Base-by-base conservation (phyloP, 2,113 vertebrate species). In the Lepidothrix coronata region DNA sequence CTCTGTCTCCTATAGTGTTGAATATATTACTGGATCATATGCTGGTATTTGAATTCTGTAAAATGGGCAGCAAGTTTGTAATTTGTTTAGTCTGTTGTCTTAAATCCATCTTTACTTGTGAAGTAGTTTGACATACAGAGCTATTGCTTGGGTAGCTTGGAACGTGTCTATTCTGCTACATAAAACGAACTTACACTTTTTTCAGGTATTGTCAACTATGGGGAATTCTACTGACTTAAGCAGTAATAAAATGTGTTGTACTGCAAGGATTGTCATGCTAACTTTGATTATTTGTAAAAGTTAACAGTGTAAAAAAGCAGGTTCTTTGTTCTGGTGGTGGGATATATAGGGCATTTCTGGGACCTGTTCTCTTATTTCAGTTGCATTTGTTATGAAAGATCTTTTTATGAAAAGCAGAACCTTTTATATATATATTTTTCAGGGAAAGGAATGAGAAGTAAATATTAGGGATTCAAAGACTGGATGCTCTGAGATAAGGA, bases 101-200 rank as follows among this genome's bases (percentile, higher is more conserved):
- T 41, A 41, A 41, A 16, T 70, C 89, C 12, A 54, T 83, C n/a
- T 68, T 0, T 0, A 27, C 14, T 27, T 54, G 15, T 48, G 46
- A 62, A 49, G 25, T 14, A 74, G 57, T 82, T 93, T 85, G 54
- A 43, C 11, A 9, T 88, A 6, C 9, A 37, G n/a, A 81, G 11
- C n/a, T 91, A 5, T 52, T 74, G 19, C 12, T 80, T 85, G 52
- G 9, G n/a, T 79, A 82, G 41, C 43, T 88, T 54, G 48, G 51
- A 78, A 58, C 2, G 1, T 51, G 14, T 71, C 22, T 70, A 5
- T 79, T 80, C 31, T 88, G n/a, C 41, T 68, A 8, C 22, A 6
- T 63, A 49, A 79, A 89, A 72, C 21, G 12, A 48, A 37, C 14
- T 43, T 48, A 25, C 0, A 5, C 27, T n/a, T 93, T 78, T 93